Evolutionary conservation across 1,140 invertebrate genomes (phyloP).

Genomic region (Drosophila watanabei): DNA sequence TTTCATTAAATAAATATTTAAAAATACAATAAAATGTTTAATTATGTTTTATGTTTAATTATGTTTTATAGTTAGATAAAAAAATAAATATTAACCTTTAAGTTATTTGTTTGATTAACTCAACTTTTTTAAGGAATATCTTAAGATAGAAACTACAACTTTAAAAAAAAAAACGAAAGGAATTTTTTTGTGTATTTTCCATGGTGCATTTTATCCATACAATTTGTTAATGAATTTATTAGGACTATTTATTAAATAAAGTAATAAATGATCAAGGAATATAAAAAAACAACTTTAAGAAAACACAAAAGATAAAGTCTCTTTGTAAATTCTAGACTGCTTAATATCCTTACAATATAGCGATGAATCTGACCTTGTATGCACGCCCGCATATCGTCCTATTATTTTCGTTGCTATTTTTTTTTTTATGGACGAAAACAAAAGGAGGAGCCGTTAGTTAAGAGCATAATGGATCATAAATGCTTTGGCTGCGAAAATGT

Average conservation of each 20-base stretch:
- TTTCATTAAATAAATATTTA: too few species aligned
- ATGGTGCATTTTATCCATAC: too few species aligned
- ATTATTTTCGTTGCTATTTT: slow-evolving; percentile 45
- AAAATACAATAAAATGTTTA: too few species aligned
- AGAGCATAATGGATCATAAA: slow-evolving; percentile 80
- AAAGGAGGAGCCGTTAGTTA: slow-evolving; percentile 60
- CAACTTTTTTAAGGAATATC: not conserved
- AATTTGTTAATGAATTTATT: not conserved
- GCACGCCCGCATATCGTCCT: slow-evolving; percentile 2
- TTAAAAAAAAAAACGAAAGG: too few species aligned
- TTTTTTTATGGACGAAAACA: slow-evolving; percentile 62
- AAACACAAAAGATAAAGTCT: not conserved
- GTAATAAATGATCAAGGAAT: not conserved
- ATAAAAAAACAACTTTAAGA: not conserved
- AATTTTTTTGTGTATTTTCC: not conserved
- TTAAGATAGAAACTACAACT: too few species aligned
- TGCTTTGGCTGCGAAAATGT: slow-evolving; percentile 70
- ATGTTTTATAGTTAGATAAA: too few species aligned
- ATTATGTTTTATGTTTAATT: too few species aligned
- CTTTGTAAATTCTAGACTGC: not conserved
- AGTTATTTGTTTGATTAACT: too few species aligned
- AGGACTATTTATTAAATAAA: not conserved
- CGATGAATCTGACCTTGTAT: slow-evolving; percentile 33
- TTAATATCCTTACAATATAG: not conserved
- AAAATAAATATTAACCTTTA: too few species aligned